Conservation (phyloP, 2,888 invertebrate species). For the Himalopsyche kuldschensis region DNA sequence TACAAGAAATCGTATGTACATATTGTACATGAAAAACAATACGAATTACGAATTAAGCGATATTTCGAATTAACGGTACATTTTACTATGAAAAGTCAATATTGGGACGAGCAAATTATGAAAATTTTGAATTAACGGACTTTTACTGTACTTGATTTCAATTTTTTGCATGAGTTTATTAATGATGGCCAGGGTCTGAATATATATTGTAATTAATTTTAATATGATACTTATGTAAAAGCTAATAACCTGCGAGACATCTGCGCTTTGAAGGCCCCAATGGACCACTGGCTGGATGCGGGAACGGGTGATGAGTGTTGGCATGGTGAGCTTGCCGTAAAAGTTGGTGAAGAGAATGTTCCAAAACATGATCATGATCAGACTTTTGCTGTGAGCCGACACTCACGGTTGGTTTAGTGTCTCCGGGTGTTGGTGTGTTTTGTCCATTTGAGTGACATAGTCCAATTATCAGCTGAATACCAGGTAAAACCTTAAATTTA, state of each 20-base stretch:
- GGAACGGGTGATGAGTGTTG: slow-evolving; percentile 91
- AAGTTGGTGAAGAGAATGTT: slow-evolving; percentile 93
- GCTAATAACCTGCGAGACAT: slow-evolving; percentile 72
- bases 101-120: too few species aligned
- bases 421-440: slow-evolving; percentile 49
- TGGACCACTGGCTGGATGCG: slow-evolving; percentile 92
- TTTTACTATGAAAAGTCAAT: too few species aligned
- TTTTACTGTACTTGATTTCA: too few species aligned
- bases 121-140: too few species aligned
- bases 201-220: too few species aligned
- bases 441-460: slow-evolving; percentile 78
- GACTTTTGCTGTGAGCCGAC: slow-evolving; percentile 49
- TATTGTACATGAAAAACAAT: too few species aligned
- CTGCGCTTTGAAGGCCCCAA: slow-evolving; percentile 90
- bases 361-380: slow-evolving; percentile 95
- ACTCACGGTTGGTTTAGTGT: slow-evolving; percentile 53
- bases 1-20: too few species aligned
- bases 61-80: too few species aligned
- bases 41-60: too few species aligned
- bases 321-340: slow-evolving; percentile 89
- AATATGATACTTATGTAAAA: too few species aligned
- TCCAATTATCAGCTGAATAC: slow-evolving; percentile 89
- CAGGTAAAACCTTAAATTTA: slow-evolving; percentile 75
- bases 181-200: too few species aligned
- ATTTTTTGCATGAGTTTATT: too few species aligned